Evolutionary conservation across 2,113 vertebrate species (phyloP).

Genomic region (Lepus europaeus): DNA sequence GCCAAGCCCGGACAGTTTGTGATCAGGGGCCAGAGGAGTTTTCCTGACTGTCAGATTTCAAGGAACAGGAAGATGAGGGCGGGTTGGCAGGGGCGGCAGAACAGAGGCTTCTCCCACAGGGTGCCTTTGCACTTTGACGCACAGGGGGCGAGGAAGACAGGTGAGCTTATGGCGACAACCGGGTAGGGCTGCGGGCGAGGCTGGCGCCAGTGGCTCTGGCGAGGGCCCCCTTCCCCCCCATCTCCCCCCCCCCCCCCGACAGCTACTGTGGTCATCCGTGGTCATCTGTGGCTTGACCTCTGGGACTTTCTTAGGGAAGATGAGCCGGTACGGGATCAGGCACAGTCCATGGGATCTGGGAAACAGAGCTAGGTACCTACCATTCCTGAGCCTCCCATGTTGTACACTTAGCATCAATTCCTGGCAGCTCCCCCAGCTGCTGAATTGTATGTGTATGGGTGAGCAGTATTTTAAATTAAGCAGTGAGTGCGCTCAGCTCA

Average conservation of each 20-base stretch:
- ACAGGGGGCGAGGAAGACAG: slow-evolving; percentile 34
- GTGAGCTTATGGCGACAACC: not conserved
- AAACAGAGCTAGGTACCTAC: slow-evolving; percentile 53
- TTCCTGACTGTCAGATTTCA: slow-evolving; percentile 67
- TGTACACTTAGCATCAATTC: slow-evolving; percentile 78
- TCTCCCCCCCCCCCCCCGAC: not conserved
- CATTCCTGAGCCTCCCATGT: slow-evolving; percentile 76
- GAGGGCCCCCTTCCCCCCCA: not conserved
- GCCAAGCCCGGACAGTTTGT: not conserved
- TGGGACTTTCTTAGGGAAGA: slow-evolving; percentile 28
- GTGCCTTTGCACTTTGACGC: slow-evolving; percentile 23
- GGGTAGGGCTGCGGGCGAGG: not conserved
- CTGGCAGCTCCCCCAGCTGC: slow-evolving; percentile 80
- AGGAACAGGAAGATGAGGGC: not conserved
- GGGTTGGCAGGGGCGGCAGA: not conserved
- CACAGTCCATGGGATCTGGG: slow-evolving; percentile 39
- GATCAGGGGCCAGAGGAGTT: slow-evolving; percentile 50
- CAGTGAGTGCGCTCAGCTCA: slow-evolving; percentile 82
- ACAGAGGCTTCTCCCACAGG: not conserved
- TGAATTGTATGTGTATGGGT: slow-evolving; percentile 81
- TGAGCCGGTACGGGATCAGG: slow-evolving; percentile 8
- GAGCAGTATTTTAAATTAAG: slow-evolving; percentile 83
- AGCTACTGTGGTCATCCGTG: not conserved
- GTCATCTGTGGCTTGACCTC: slow-evolving; percentile 8
- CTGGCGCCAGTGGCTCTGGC: not conserved